phyloP scores from a whole-genome alignment of 2,113 vertebrate species.

The Eurystomus gularis region DNA sequence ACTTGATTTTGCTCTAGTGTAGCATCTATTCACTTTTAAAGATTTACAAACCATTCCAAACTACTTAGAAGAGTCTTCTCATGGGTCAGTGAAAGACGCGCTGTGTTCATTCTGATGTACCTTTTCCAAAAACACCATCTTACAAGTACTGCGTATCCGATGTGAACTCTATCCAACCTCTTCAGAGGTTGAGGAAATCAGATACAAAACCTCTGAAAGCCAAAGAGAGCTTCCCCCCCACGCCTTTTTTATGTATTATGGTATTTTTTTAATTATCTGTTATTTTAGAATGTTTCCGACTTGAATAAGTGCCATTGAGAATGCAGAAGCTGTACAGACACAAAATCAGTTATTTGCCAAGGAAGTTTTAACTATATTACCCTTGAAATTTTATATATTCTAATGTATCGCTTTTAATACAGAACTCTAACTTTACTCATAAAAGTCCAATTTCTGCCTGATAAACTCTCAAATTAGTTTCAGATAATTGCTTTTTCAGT shows the following conservation, averaged over 20 bases:
- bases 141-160: background rate
- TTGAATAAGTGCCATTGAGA: background rate
- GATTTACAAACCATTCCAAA: background rate
- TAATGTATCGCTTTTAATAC: slow-evolving; percentile 27
- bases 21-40: background rate
- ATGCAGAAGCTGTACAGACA: background rate
- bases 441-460: slow-evolving; percentile 59
- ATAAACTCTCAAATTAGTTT: slow-evolving; percentile 66
- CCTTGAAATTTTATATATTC: slow-evolving; percentile 29
- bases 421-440: slow-evolving; percentile 11
- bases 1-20: background rate
- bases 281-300: background rate
- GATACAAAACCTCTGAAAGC: background rate
- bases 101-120: background rate
- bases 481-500: slow-evolving; percentile 63
- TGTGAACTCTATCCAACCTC: background rate
- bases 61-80: background rate
- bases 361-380: slow-evolving; percentile 5
- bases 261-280: background rate
- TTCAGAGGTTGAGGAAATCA: background rate
- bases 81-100: background rate
- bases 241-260: background rate
- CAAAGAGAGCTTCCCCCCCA: fast-evolving
- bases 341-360: background rate
- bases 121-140: background rate